Evolutionary conservation across 2,797 vertebrate species (phyloP).

Genomic region (Atherinosoma microstoma): DNA sequence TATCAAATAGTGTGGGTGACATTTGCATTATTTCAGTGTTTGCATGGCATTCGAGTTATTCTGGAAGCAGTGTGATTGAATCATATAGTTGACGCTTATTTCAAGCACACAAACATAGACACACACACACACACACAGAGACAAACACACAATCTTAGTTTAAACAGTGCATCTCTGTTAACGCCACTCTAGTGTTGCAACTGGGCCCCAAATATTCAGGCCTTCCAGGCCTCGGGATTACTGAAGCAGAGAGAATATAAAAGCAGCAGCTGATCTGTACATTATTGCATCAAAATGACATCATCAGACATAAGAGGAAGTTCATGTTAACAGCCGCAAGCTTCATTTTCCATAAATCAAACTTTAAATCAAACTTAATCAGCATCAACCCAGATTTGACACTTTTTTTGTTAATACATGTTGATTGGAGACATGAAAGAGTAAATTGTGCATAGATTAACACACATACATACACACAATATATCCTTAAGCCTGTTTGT

Average conservation of each 20-base stretch:
- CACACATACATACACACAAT: constrained; percentile 21
- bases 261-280: constrained; percentile 88
- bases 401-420: constrained; percentile 18
- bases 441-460: constrained; percentile 79
- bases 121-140: not conserved
- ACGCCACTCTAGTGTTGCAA: constrained; percentile 16
- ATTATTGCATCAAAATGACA: constrained; percentile 94
- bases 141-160: constrained; percentile 17
- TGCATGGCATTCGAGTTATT: constrained; percentile 25
- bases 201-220: not conserved
- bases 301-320: constrained; percentile 62
- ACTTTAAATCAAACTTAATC: constrained; percentile 10
- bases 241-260: constrained; percentile 75
- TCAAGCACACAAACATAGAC: not conserved
- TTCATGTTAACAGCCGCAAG: constrained; percentile 8
- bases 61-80: constrained; percentile 19
- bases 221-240: constrained; percentile 27
- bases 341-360: not conserved
- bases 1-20: constrained; percentile 23
- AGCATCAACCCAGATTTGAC: constrained; percentile 38
- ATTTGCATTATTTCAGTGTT: constrained; percentile 17
- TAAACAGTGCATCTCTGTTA: constrained; percentile 22
- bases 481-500: constrained; percentile 44
- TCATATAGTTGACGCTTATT: constrained; percentile 11
- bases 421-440: constrained; percentile 61